Conservation (phyloP, 1,140 invertebrate genomes). For the Ruditapes philippinarum region DNA sequence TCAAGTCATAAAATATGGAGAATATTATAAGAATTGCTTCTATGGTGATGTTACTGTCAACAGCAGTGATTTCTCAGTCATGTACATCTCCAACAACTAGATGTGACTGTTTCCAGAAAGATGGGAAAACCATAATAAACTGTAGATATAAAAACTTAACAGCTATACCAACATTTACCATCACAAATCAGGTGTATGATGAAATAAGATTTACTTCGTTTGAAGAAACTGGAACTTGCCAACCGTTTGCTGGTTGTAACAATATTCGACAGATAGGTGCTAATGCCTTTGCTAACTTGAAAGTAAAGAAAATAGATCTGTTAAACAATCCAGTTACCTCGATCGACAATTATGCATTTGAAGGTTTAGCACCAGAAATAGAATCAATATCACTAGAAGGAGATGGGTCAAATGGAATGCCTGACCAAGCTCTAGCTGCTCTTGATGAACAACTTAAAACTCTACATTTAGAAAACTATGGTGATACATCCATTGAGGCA, state of each 20-base stretch:
- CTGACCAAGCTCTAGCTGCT: conserved; percentile 43
- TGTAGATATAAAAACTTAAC: conserved; percentile 46
- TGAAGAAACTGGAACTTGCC: background rate
- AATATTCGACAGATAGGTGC: conserved; percentile 70
- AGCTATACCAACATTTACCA: conserved; percentile 48
- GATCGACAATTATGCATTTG: conserved; percentile 68
- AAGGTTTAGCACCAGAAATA: conserved; percentile 59
- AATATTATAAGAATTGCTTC: background rate
- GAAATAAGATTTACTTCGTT: conserved; percentile 2
- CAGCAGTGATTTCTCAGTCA: background rate
- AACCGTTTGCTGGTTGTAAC: conserved; percentile 42
- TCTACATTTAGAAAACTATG: conserved; percentile 73
- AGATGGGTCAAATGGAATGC: conserved; percentile 22
- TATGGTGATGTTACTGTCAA: background rate
- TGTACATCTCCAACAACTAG: background rate
- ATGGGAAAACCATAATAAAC: conserved; percentile 36
- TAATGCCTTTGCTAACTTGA: conserved; percentile 76
- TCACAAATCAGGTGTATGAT: conserved; percentile 4
- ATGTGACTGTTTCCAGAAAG: background rate
- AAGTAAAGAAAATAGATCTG: conserved; percentile 74
- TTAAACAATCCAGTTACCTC: conserved; percentile 62
- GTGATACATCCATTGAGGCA: background rate
- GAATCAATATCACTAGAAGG: conserved; percentile 72
- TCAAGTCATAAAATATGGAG: background rate
- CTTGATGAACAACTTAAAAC: conserved; percentile 67